Evolutionary conservation across 2,888 invertebrate genomes (phyloP).

Genomic region (Drosophila pseudotakahashii): DNA sequence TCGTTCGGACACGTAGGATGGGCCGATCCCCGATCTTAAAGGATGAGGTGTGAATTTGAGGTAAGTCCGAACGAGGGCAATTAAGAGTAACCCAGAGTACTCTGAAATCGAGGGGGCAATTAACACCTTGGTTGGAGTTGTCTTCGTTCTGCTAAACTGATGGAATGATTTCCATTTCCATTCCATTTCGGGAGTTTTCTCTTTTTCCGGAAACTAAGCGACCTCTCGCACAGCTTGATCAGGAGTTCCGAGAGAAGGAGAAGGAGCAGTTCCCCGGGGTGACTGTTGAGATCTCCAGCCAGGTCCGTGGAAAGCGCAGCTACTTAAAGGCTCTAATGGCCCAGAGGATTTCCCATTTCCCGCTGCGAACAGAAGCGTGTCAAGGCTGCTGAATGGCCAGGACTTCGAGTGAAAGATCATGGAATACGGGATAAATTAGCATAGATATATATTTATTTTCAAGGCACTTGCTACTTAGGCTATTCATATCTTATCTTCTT

Average conservation of each 20-base stretch:
- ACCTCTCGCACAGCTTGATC: slow-evolving; percentile 34
- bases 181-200: slow-evolving; percentile 30
- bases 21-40: not conserved
- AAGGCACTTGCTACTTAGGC: slow-evolving; percentile 45
- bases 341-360: slow-evolving; percentile 52
- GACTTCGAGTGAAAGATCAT: slow-evolving; percentile 9
- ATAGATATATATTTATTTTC: slow-evolving; percentile 40
- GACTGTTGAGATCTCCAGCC: slow-evolving; percentile 76
- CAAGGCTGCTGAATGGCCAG: slow-evolving; percentile 76
- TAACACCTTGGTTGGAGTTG: slow-evolving; percentile 76
- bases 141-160: slow-evolving; percentile 9
- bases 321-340: slow-evolving; percentile 77
- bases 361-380: slow-evolving; percentile 80
- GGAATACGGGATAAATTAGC: slow-evolving; percentile 37
- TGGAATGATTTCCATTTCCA: not conserved
- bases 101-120: slow-evolving; percentile 60
- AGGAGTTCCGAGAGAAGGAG: slow-evolving; percentile 23
- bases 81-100: slow-evolving; percentile 42
- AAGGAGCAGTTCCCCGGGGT: slow-evolving; percentile 58
- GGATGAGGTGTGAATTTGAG: slow-evolving; percentile 73
- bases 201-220: slow-evolving; percentile 38
- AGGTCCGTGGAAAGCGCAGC: slow-evolving; percentile 55
- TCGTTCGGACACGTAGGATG: slow-evolving; percentile 31
- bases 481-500: slow-evolving; percentile 11
- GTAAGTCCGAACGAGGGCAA: slow-evolving; percentile 59